Evolutionary conservation across 2,888 invertebrate genomes (phyloP).

Genomic region (Pachycephus smyrnensis): DNA sequence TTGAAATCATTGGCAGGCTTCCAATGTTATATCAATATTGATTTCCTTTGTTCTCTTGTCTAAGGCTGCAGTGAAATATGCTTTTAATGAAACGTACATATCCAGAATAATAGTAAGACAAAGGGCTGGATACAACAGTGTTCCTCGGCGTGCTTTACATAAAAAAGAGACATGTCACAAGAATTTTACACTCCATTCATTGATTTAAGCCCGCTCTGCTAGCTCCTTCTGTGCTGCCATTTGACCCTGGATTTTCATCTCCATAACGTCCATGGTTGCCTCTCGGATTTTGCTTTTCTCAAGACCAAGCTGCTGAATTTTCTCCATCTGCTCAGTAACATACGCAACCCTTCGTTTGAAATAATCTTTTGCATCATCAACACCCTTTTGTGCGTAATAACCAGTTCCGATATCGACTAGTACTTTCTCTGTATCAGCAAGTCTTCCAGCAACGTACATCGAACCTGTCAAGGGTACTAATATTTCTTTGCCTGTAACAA

Average conservation of each 20-base stretch:
- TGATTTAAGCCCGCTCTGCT: constrained; percentile 35
- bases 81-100: no score
- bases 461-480: constrained; percentile 96
- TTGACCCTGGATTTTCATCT: constrained; percentile 77
- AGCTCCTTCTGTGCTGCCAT: constrained; percentile 51
- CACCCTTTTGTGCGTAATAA: constrained; percentile 93
- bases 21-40: no score
- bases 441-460: constrained; percentile 95
- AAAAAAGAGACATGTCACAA: no score
- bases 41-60: no score
- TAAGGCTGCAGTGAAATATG: no score
- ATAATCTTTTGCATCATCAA: constrained; percentile 88
- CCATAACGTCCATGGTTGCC: constrained; percentile 81
- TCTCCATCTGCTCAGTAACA: constrained; percentile 94
- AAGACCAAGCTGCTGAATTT: constrained; percentile 83
- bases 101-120: no score
- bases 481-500: constrained; percentile 74
- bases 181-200: constrained; percentile 10
- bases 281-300: constrained; percentile 88
- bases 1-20: no score
- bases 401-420: constrained; percentile 97
- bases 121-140: no score
- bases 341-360: constrained; percentile 92
- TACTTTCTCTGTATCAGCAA: constrained; percentile 87
- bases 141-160: no score